Evolutionary conservation across 2,113 vertebrate genomes (phyloP).

Genomic region (Rhinopithecus roxellana): DNA sequence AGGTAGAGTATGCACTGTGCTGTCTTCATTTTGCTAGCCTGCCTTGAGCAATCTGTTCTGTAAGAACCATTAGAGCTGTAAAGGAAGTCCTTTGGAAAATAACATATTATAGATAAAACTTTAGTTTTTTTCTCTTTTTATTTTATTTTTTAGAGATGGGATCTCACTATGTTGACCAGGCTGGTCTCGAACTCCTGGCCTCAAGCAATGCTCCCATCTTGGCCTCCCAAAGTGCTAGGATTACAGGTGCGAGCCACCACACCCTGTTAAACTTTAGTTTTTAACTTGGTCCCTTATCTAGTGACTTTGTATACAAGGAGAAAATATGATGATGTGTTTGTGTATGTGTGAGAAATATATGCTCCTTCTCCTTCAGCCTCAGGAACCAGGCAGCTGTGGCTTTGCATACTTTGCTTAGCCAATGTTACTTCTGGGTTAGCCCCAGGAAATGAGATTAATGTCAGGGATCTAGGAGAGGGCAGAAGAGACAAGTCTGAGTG

Average conservation of each 20-base stretch:
- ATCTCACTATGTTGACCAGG: no score
- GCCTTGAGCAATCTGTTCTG: background rate
- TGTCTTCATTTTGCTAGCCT: constrained; percentile 7
- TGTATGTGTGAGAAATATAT: background rate
- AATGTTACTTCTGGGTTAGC: background rate
- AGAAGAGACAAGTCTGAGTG: background rate
- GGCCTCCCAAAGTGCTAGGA: no score
- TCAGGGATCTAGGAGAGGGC: background rate
- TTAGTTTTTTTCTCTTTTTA: background rate
- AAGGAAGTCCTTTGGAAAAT: constrained; percentile 32
- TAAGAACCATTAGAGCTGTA: background rate
- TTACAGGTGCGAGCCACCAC: no score
- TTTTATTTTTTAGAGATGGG: no score
- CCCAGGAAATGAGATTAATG: background rate
- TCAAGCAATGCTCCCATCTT: no score
- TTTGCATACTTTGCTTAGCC: background rate
- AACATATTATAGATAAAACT: constrained; percentile 15
- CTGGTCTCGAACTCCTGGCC: no score
- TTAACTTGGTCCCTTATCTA: background rate
- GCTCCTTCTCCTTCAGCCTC: background rate
- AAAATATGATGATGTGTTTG: background rate
- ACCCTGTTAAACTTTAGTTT: background rate
- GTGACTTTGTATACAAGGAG: background rate
- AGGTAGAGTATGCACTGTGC: background rate
- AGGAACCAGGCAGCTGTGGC: background rate